These are phyloP conservation scores for Pogonognathellus flavescens DNA, from an alignment of 1,140 invertebrate species.

Conservation along the genomic window DNA sequence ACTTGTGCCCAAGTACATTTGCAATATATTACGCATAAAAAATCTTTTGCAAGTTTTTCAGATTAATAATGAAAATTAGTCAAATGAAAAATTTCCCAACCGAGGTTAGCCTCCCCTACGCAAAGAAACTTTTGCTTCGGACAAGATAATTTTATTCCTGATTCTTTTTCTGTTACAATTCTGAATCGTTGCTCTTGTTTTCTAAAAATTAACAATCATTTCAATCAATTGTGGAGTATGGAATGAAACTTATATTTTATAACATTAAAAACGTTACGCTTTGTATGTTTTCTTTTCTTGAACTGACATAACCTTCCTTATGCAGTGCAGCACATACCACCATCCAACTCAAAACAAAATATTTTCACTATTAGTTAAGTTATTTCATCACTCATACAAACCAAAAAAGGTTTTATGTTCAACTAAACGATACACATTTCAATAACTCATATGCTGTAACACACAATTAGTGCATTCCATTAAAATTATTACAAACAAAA, in stretches of 20 bases:
- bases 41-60: too few species aligned
- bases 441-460: too few species aligned
- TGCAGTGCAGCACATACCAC: background rate
- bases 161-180: constrained; percentile 7
- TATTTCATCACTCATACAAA: background rate
- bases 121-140: too few species aligned
- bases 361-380: constrained; percentile 10
- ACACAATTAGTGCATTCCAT: background rate
- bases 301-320: background rate
- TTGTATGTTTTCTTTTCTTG: too few species aligned
- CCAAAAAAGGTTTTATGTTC: too few species aligned
- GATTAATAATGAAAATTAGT: too few species aligned
- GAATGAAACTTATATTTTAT: constrained; percentile 2
- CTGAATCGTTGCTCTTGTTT: background rate
- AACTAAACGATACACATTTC: too few species aligned
- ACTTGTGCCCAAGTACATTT: too few species aligned
- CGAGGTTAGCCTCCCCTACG: too few species aligned
- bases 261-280: background rate
- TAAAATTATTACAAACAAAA: background rate
- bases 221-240: background rate
- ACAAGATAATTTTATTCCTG: too few species aligned
- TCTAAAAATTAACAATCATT: constrained; percentile 16
- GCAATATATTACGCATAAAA: too few species aligned
- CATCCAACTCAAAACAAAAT: constrained; percentile 28
- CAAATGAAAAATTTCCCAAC: too few species aligned